Base-by-base conservation (phyloP, 2,888 invertebrate species). In the Heteromyza rotundicornis region DNA sequence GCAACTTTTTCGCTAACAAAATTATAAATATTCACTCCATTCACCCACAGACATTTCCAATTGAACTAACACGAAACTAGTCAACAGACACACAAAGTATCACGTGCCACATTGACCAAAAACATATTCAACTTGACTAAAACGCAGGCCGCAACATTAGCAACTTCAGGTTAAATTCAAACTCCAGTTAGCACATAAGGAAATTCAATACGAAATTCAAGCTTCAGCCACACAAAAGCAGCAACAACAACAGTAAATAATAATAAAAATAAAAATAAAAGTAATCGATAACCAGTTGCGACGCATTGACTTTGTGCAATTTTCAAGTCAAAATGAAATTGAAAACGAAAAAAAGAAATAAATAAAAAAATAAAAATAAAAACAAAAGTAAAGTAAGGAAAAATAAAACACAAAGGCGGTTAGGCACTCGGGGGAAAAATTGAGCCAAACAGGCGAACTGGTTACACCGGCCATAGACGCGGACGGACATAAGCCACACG, bases 241-340 rank as follows among this genome's bases (percentile, higher is more conserved):
- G 22, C 51, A 57, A 36, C 10, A 22, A 32, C 22, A 52, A 32
- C 27, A 59, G 36, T 40, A 7, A 40, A 47, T 20, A 47, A 47
- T n/a, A 47, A 47, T 5, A 17, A 47, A 47, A 59, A 49, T 14
- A 44, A 23, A 57, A 55, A 52, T 35, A 69, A 74, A 70, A 73
- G 74, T 74, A 73, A 76, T 75, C 75, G 75, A 74, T 76, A 76
- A 76, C 75, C 74, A 75, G 76, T 75, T 75, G 70, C 70, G 72
- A 68, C 74, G 59, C 61, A n/a, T 40, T 40, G 40, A 40, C 40
- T 40, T 40, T 40, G 40, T 51, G 58, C 57, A 64, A 56, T 56
- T 60, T 60, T 56, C 17, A 60, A 64, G 74, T 73, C 72, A 72
- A 74, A 76, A 74, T 76, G 76, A 76, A 76, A 76, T 74, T 70